Evolutionary conservation across 2,113 vertebrate species (phyloP).

Genomic region (Gambusia affinis): DNA sequence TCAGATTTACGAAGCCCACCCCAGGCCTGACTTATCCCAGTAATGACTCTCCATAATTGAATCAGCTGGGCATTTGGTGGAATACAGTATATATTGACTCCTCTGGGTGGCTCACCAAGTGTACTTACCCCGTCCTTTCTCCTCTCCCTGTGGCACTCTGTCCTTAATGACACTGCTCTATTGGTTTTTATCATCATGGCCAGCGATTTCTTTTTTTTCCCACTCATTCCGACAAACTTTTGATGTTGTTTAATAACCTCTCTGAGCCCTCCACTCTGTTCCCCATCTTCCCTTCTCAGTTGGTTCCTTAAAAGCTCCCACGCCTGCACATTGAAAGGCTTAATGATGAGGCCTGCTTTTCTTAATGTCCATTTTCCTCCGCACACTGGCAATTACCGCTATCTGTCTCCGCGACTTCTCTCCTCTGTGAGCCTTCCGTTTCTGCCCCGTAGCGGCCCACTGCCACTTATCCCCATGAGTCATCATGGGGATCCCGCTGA

Average conservation of each 20-base stretch:
- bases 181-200: constrained; percentile 36
- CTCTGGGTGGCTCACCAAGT: constrained; percentile 34
- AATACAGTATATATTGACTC: constrained; percentile 48
- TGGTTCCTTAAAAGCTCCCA: constrained; percentile 28
- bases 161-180: constrained; percentile 35
- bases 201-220: constrained; percentile 26
- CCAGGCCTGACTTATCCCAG: constrained; percentile 37
- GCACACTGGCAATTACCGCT: constrained; percentile 45
- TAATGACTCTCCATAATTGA: constrained; percentile 55
- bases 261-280: constrained; percentile 1
- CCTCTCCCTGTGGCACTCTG: constrained; percentile 3
- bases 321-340: constrained; percentile 8
- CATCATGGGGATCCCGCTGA: constrained; percentile 24
- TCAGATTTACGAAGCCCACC: constrained; percentile 45
- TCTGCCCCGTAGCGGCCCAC: constrained; percentile 34
- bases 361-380: constrained; percentile 68
- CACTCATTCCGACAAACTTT: constrained; percentile 49
- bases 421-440: constrained; percentile 20
- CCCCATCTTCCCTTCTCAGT: neutral
- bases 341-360: constrained; percentile 47
- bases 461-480: constrained; percentile 46
- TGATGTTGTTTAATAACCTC: constrained; percentile 10
- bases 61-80: constrained; percentile 56
- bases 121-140: constrained; percentile 14
- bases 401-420: constrained; percentile 36